Percentiles rank a stretch among this genome's conserved stretches.
phyloP scores from a whole-genome alignment of 2,113 vertebrate species.

The Lophura nycthemera region DNA sequence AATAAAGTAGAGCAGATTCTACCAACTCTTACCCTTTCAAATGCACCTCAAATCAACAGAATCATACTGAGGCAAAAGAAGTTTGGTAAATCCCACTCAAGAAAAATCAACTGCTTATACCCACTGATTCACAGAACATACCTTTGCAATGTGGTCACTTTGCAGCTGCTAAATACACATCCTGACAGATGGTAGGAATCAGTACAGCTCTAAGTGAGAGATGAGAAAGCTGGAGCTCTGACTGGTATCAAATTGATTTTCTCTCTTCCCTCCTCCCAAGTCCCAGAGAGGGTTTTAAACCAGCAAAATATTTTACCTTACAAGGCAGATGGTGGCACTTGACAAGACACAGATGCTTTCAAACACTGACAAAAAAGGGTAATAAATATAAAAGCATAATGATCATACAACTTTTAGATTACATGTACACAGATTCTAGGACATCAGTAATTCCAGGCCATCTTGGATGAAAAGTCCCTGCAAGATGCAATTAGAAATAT shows the following conservation, averaged over 20 bases:
- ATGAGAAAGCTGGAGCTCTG: neutral
- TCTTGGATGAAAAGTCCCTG: neutral
- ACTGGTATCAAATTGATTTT: neutral
- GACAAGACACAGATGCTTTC: neutral
- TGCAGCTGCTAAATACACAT: neutral
- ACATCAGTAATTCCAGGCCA: neutral
- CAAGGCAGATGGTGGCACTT: neutral
- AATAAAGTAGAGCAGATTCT: conserved; percentile 2
- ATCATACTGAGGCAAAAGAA: neutral
- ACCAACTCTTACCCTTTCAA: neutral
- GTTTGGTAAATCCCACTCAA: neutral
- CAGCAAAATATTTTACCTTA: neutral
- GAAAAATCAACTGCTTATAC: neutral
- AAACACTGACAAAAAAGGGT: neutral
- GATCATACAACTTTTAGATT: neutral
- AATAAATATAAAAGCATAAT: neutral
- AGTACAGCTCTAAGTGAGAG: neutral
- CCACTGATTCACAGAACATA: neutral
- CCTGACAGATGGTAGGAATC: neutral
- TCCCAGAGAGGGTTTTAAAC: neutral
- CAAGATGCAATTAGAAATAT: neutral
- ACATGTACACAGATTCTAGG: neutral
- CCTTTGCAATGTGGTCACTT: neutral
- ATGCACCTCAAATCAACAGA: neutral
- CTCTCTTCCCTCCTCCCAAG: neutral